phyloP scores from a whole-genome alignment of 2,888 invertebrate genomes.

The Conomelus anceps region DNA sequence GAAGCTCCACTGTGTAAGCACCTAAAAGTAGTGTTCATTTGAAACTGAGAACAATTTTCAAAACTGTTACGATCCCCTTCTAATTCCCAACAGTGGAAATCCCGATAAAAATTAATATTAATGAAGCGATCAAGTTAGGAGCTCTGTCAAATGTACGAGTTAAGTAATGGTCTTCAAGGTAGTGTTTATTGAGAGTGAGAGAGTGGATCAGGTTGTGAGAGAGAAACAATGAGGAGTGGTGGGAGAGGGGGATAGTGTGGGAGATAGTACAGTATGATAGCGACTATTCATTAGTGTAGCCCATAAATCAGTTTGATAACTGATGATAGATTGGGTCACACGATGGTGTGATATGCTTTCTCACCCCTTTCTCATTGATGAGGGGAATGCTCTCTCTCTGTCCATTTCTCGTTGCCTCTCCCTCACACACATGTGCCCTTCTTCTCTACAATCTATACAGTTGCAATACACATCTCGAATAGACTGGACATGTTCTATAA shows the following conservation, averaged over 20 bases:
- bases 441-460: neutral
- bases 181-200: neutral
- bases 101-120: neutral
- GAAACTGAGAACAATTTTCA: too few relatives aligned
- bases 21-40: too few relatives aligned
- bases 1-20: too few relatives aligned
- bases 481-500: neutral
- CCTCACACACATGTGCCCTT: neutral
- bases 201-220: neutral
- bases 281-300: conserved; percentile 1
- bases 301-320: conserved; percentile 5
- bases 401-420: neutral
- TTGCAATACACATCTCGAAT: neutral
- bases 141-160: neutral
- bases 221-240: neutral
- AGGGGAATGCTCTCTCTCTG: neutral
- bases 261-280: neutral
- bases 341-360: neutral
- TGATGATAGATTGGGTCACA: conserved; percentile 2
- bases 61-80: too few relatives aligned
- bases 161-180: neutral
- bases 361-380: neutral
- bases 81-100: neutral
- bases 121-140: neutral
- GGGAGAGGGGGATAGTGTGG: neutral